Base-by-base conservation (phyloP, 2,113 vertebrate genomes). In the Poecile atricapillus region DNA sequence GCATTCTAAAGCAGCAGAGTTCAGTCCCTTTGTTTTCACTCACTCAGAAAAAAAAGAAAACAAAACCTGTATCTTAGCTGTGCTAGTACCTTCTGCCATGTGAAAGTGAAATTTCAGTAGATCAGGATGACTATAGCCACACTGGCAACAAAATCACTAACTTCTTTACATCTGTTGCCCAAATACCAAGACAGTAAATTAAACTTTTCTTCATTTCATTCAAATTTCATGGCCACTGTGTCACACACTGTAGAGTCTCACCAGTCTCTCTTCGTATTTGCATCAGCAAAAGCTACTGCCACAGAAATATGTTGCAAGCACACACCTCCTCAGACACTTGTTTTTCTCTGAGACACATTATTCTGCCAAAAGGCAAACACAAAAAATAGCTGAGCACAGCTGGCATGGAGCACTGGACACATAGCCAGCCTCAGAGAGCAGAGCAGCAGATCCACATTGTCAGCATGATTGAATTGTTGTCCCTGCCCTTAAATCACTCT, bases 381-480 rank as follows among this genome's bases (percentile, higher is more conserved):
- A 55, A 13, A 56, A 25, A 33, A 33, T 8, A 15, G 10, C 21
- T 9, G 10, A 68, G 39, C 62, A 37, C 56, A 49, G 52, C 71
- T 4, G 2, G 19, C 67, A 33, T 1, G 4, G 47, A 80, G 35
- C 28, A 5, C 56, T 24, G 49, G 68, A 50, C 52, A 2, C 0
- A 20, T 0, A 50, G 24, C 8, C 37, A 73, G 22, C 31, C 46
- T 17, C 22, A 46, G 64, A 73, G 27, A 39, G 23, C 28, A 44
- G n/a, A 67, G 56, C 39, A 74, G 37, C 31, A 74, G 43, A 53
- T 30, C 31, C 4, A 8, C 44, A 71, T 23, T 1, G 1, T 8
- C 1, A 1, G 10, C 0, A 2, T 2, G 19, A 67, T 8, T 43
- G 31, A 50, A 33, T 5, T 44, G 2, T 5, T 77, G 46, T 18